These are phyloP conservation scores for Pipistrellus kuhlii DNA, from an alignment of 2,797 vertebrate genomes.

Conservation along the genomic window DNA sequence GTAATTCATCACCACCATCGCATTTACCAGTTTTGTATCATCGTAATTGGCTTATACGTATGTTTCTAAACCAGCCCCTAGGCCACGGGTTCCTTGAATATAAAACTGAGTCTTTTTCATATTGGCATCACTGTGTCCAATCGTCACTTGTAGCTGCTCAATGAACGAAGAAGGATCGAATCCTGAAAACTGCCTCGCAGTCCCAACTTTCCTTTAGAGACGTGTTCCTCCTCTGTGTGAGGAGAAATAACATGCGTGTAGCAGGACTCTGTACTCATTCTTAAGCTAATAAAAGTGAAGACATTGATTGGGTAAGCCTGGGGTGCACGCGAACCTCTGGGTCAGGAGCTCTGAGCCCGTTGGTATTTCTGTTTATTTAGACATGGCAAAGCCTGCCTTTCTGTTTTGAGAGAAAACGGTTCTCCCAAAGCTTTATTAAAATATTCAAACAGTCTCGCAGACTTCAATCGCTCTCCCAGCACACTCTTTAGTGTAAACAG, in stretches of 20 bases:
- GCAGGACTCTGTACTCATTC: neutral
- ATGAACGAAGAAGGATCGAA: neutral
- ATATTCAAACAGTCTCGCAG: slow-evolving; percentile 69
- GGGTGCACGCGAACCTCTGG: neutral
- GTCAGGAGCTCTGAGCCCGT: slow-evolving; percentile 19
- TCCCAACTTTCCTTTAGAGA: neutral
- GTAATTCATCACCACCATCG: neutral
- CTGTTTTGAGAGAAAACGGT: slow-evolving; percentile 68
- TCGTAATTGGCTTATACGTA: neutral
- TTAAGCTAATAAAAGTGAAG: slow-evolving; percentile 31
- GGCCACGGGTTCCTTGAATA: neutral
- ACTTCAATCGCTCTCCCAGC: slow-evolving; percentile 71
- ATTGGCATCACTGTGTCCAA: neutral
- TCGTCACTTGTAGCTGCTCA: neutral
- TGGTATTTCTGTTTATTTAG: slow-evolving; percentile 66
- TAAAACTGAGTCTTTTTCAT: neutral
- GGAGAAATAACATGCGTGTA: neutral
- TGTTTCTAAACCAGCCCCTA: neutral
- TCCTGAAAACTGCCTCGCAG: neutral
- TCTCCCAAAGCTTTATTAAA: slow-evolving; percentile 70
- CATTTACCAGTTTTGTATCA: neutral
- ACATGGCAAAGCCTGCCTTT: slow-evolving; percentile 53
- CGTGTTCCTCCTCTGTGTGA: neutral
- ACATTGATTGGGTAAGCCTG: neutral
- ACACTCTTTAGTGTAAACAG: slow-evolving; percentile 73